A percentile compares a stretch with the other conserved stretches of the same genome.
Conservation (phyloP, 2,113 vertebrate species). For the Proteles cristata region DNA sequence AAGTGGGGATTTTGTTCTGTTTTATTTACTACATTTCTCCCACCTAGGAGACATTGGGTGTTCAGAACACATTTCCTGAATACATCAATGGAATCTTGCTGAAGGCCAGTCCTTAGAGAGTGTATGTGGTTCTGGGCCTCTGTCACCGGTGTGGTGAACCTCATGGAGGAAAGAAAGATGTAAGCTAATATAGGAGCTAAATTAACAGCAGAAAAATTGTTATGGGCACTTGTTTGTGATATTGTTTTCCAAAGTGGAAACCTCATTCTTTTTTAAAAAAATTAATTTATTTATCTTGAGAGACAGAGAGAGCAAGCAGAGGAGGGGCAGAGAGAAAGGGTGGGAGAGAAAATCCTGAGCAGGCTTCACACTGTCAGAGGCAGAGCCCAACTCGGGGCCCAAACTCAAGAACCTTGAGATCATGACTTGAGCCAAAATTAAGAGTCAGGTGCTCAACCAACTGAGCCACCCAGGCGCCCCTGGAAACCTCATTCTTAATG, state of each 20-base stretch:
- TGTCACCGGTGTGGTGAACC: not conserved
- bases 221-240: not conserved
- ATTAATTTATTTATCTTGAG: too few relatives aligned
- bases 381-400: too few relatives aligned
- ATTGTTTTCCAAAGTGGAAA: not conserved
- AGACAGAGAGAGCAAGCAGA: too few relatives aligned
- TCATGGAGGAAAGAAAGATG: not conserved
- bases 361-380: too few relatives aligned
- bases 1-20: not conserved
- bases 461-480: too few relatives aligned
- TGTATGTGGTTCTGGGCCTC: not conserved
- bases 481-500: not conserved
- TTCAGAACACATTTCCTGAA: not conserved
- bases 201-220: not conserved
- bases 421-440: too few relatives aligned
- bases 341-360: too few relatives aligned
- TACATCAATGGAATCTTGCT: not conserved
- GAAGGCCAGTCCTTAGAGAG: not conserved
- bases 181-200: not conserved
- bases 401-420: too few relatives aligned
- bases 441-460: too few relatives aligned
- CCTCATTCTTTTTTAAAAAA: too few relatives aligned
- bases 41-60: not conserved
- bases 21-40: not conserved
- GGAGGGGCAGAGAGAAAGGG: too few relatives aligned